Conservation (phyloP, 2,888 invertebrate species). For the Lasioglossum vierecki region DNA sequence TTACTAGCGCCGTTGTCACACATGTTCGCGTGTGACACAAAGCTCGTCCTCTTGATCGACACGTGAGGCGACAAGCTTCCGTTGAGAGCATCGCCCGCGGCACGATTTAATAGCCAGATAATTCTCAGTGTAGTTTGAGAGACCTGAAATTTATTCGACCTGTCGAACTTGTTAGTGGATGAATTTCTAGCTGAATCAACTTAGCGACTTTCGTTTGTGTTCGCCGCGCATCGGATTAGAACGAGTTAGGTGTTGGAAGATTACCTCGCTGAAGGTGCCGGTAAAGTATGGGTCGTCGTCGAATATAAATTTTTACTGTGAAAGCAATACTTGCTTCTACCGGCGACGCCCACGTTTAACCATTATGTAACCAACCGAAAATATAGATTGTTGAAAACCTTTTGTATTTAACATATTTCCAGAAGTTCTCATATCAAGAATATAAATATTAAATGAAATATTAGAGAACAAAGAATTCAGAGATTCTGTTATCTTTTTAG, state of each 20-base stretch:
- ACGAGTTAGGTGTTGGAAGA: neutral
- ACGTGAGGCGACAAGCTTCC: neutral
- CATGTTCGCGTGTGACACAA: neutral
- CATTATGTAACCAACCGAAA: too few species aligned
- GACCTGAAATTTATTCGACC: constrained; percentile 9
- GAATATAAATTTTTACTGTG: constrained; percentile 1
- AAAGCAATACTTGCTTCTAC: neutral
- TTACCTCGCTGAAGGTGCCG: neutral
- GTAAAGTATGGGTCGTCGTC: neutral
- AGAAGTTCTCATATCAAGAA: too few species aligned
- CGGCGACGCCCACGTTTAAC: neutral
- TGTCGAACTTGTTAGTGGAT: constrained; percentile 52
- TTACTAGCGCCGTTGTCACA: neutral
- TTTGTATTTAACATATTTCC: too few species aligned
- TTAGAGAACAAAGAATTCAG: too few species aligned
- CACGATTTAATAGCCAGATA: constrained; percentile 32
- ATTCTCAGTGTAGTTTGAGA: constrained; percentile 18
- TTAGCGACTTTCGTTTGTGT: constrained; percentile 56
- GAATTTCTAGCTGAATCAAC: constrained; percentile 70
- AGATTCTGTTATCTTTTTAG: too few species aligned
- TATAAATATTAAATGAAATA: too few species aligned
- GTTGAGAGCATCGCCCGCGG: neutral
- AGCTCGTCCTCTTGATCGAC: neutral
- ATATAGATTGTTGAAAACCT: too few species aligned
- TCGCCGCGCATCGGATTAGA: constrained; percentile 1